Evolutionary conservation across 2,113 vertebrate genomes (phyloP), one percentile per base, ranked within the genome.

Genomic region (Engystomops pustulosus): DNA sequence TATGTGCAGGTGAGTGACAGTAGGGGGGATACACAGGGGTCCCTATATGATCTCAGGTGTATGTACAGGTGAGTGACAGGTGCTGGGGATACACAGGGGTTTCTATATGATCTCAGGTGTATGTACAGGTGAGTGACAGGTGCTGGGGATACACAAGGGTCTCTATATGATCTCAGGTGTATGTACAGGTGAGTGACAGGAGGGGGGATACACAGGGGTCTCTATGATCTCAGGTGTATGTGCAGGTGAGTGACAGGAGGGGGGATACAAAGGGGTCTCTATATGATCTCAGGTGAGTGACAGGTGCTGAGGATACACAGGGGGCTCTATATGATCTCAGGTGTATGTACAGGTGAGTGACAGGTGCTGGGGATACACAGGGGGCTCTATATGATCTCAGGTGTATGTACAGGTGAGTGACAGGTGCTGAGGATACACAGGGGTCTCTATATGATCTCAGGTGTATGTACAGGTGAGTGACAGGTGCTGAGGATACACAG

Each of bases 1-100:
- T 77, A 47, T 49, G 20, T 44, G 77, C 85, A 86, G 53, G 77
- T 80, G 34, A 87, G 68, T 12, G 32, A 70, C 62, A 65, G 70
- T 69, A 87, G 27, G 83, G 49, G 15, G 49, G 49, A 51, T 20
- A 51, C 15, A 51, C 49, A 51, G 49, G 49, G 49, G 49, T 51
- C 17, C 20, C 49, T 51, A 51, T 18, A 20, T 51, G 49, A 51
- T 20, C 49, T 51, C 49, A 51, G 49, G 49, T 51, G 49, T 51
- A 20, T 51, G 49, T 20, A 51, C 49, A 51, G 49, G 49, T 51
- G 17, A 51, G 49, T 51, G 49, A 20, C 15, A 51, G 49, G 49
- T 4, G 49, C 3, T 3, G 49, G 49, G 15, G 49, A 51, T 20
- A 51, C 49, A 51, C 49, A 51, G 49, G 49, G 49, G 12, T 51